A percentile compares a stretch with the other conserved stretches of the same genome.
These are phyloP conservation scores for Calidris pugnax DNA, from an alignment of 2,113 vertebrate species.

Conservation along the genomic window DNA sequence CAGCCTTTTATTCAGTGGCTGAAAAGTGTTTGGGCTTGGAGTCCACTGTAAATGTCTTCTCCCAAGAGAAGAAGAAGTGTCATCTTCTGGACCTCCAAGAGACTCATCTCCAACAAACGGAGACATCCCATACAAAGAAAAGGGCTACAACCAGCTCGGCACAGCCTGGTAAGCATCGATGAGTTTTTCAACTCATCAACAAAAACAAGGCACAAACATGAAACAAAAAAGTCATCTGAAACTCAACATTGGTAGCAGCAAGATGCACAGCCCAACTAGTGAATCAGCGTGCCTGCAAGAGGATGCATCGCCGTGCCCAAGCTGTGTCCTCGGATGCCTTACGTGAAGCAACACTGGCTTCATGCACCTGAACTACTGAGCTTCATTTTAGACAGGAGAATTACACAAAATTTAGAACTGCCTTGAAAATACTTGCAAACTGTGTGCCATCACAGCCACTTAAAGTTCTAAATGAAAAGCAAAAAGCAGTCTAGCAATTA, in stretches of 20 bases:
- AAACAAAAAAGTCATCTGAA: neutral
- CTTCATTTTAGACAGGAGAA: neutral
- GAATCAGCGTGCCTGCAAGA: neutral
- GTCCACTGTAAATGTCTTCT: neutral
- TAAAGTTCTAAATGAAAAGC: neutral
- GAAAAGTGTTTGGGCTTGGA: neutral
- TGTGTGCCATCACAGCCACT: neutral
- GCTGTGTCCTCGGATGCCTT: rapidly evolving
- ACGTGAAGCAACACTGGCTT: neutral
- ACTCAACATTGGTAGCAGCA: neutral
- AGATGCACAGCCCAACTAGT: neutral
- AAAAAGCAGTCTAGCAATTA: neutral
- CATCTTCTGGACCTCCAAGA: neutral
- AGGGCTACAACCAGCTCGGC: neutral
- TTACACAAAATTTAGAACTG: rapidly evolving
- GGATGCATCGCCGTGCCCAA: neutral
- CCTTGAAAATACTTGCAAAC: neutral
- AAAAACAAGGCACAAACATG: neutral
- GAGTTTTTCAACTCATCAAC: neutral
- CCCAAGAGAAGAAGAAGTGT: neutral
- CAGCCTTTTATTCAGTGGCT: neutral
- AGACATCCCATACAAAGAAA: neutral
- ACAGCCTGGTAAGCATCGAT: rapidly evolving
- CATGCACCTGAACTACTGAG: neutral
- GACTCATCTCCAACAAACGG: neutral